A percentile compares a stretch with the other conserved stretches of the same genome.
Evolutionary conservation across 1,140 invertebrate genomes (phyloP).

Genomic region (Magallana angulata): DNA sequence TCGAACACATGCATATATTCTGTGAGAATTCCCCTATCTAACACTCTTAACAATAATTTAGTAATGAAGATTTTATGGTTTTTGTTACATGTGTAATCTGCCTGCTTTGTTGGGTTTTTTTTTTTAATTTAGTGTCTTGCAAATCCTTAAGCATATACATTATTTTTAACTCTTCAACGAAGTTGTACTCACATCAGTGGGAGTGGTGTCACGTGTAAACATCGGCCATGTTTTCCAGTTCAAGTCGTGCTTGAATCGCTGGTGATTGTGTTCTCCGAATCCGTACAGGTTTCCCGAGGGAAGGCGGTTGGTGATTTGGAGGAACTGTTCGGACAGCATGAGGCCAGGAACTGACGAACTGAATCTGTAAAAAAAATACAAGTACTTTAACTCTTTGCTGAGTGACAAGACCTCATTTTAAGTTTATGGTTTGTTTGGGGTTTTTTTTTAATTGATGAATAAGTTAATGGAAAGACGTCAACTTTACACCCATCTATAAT

Average conservation of each 20-base stretch:
- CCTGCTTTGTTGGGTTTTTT: no score
- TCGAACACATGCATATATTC: not conserved
- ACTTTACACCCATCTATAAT: no score
- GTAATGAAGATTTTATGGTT: no score
- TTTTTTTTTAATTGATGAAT: no score
- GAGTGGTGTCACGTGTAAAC: slow-evolving; percentile 67
- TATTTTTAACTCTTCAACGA: not conserved
- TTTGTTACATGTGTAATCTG: no score
- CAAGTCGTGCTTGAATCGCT: slow-evolving; percentile 70
- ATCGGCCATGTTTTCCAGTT: slow-evolving; percentile 74
- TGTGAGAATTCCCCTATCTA: not conserved
- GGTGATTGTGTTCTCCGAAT: slow-evolving; percentile 79
- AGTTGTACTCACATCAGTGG: slow-evolving; percentile 39
- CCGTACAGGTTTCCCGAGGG: slow-evolving; percentile 75
- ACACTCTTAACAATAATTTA: no score
- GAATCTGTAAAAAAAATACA: slow-evolving; percentile 56
- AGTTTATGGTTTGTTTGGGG: no score
- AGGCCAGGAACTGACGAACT: slow-evolving; percentile 79
- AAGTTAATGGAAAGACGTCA: no score
- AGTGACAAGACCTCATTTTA: no score
- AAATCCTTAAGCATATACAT: no score
- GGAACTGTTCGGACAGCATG: slow-evolving; percentile 76
- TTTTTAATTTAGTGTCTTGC: no score
- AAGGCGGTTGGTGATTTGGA: slow-evolving; percentile 76
- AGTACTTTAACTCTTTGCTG: no score